Conservation (phyloP, 1,140 invertebrate species). For the Pseudomyrmex cubaensis region DNA sequence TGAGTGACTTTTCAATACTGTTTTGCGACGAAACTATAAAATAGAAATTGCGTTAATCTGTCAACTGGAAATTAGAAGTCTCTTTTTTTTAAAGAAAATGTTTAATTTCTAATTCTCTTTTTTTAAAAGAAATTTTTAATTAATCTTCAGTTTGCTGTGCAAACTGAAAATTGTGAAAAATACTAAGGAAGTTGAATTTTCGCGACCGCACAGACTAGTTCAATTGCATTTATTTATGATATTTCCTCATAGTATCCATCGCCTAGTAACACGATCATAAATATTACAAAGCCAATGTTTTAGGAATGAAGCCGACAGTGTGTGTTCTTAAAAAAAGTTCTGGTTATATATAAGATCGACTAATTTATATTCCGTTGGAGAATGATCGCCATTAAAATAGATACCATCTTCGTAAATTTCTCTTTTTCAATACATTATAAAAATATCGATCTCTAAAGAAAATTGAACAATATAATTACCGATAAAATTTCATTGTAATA, state of each 20-base stretch:
- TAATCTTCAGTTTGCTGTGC: not conserved
- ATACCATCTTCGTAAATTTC: not conserved
- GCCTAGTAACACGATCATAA: slow-evolving; percentile 25
- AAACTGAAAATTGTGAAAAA: slow-evolving; percentile 5
- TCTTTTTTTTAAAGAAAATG: too few species aligned
- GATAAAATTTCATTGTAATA: too few species aligned
- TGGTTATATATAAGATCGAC: not conserved
- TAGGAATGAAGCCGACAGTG: not conserved
- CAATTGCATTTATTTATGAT: not conserved
- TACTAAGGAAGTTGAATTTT: not conserved
- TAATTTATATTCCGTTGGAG: slow-evolving; percentile 40
- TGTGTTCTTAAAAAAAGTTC: not conserved
- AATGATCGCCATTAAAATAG: slow-evolving; percentile 29
- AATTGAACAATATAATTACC: too few species aligned
- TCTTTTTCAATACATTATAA: too few species aligned
- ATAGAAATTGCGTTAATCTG: slow-evolving; percentile 15
- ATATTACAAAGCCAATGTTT: not conserved
- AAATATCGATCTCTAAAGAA: too few species aligned
- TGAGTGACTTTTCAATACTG: slow-evolving; percentile 13
- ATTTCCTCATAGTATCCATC: not conserved
- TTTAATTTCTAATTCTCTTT: too few species aligned
- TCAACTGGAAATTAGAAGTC: slow-evolving; percentile 13
- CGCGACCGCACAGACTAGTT: not conserved
- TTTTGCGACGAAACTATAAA: slow-evolving; percentile 4
- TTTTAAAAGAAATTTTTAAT: too few species aligned